These are phyloP conservation scores for Scolopax mira DNA, from an alignment of 2,113 vertebrate species.

Conservation along the genomic window DNA sequence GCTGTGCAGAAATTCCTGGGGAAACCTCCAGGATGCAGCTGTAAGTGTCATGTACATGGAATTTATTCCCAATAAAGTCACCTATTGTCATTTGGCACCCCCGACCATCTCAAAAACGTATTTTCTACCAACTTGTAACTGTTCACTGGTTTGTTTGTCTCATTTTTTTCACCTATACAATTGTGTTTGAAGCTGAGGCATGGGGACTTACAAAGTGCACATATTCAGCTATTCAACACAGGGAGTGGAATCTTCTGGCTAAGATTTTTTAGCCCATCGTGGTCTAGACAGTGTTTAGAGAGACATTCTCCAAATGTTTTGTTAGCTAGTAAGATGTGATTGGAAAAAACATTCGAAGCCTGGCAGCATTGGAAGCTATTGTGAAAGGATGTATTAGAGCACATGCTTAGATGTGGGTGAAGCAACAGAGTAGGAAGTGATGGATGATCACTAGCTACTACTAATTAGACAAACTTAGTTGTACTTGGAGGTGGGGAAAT, in stretches of 20 bases:
- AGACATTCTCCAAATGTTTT: not conserved
- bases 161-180: not conserved
- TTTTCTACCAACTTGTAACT: not conserved
- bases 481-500: not conserved
- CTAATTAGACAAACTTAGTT: not conserved
- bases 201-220: not conserved
- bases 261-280: not conserved
- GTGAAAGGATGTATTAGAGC: not conserved
- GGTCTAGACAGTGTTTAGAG: not conserved
- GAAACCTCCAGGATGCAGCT: not conserved
- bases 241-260: not conserved
- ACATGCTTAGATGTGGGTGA: not conserved
- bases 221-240: not conserved
- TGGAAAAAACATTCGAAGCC: not conserved
- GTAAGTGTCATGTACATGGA: not conserved
- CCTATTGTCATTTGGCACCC: not conserved
- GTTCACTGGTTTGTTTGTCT: not conserved
- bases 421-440: not conserved
- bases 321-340: not conserved
- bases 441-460: not conserved
- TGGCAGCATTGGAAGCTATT: not conserved
- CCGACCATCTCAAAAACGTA: not conserved
- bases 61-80: not conserved
- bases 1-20: too few relatives aligned
- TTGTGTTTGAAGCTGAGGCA: not conserved